Percentiles rank a stretch among this genome's conserved stretches.
phyloP scores from a whole-genome alignment of 2,797 vertebrate genomes.

The Muscicapa striata region DNA sequence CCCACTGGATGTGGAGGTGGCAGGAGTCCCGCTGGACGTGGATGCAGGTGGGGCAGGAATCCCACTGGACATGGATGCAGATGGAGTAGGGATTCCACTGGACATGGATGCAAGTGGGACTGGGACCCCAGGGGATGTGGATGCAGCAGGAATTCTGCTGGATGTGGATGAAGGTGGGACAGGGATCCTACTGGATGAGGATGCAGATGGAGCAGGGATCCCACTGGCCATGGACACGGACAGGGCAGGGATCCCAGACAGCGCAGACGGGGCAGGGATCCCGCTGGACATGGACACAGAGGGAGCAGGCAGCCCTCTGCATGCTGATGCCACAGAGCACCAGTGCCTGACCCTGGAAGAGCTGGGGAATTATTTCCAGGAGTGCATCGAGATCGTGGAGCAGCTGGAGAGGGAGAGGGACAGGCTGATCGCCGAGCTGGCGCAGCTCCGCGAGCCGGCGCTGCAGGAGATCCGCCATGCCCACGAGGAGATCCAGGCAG shows the following conservation, averaged over 20 bases:
- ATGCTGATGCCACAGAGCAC: accelerated
- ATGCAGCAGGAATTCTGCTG: not conserved
- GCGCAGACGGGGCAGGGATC: not conserved
- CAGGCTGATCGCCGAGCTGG: slow-evolving; percentile 81
- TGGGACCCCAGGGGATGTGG: accelerated
- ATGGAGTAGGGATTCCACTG: accelerated
- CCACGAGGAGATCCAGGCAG: slow-evolving; percentile 79
- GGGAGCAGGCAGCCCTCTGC: not conserved
- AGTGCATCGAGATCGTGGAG: slow-evolving; percentile 83
- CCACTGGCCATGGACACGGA: not conserved
- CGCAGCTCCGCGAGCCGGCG: slow-evolving; percentile 83
- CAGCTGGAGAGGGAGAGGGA: slow-evolving; percentile 83
- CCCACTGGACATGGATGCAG: not conserved
- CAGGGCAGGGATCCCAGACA: not conserved
- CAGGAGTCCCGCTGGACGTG: not conserved
- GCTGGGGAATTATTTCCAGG: slow-evolving; percentile 82
- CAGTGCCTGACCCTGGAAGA: slow-evolving; percentile 70
- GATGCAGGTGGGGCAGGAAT: not conserved
- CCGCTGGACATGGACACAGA: not conserved
- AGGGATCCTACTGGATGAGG: not conserved
- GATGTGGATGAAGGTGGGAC: not conserved
- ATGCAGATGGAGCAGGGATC: not conserved
- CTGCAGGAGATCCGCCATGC: slow-evolving; percentile 80
- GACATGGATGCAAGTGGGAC: not conserved
- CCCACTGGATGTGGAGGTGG: accelerated